phyloP scores from a whole-genome alignment of 2,888 invertebrate species.

The Cordylochernes scorpioides region DNA sequence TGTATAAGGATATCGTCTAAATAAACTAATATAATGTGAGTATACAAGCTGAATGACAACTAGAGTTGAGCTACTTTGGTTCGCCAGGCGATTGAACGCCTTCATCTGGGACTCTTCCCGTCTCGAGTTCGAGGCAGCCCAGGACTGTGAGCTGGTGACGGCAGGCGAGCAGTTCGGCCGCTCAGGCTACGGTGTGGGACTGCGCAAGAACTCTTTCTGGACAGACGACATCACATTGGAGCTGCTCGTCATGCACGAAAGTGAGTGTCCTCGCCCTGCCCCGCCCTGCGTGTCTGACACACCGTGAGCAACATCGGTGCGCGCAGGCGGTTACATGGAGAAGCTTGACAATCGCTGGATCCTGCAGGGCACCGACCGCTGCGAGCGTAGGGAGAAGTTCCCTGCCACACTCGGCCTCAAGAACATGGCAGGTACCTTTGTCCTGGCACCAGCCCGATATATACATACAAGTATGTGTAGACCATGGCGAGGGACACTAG shows the following conservation, averaged over 20 bases:
- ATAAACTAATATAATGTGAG: too few species aligned
- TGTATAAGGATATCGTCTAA: too few species aligned
- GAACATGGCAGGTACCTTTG: constrained; percentile 91
- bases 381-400: constrained; percentile 42
- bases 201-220: constrained; percentile 89
- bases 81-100: constrained; percentile 73
- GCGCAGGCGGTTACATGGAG: too few species aligned
- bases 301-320: too few species aligned
- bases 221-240: constrained; percentile 74
- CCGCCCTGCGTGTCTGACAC: too few species aligned
- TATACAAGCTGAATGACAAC: too few species aligned
- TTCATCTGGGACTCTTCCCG: constrained; percentile 98
- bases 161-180: constrained; percentile 88
- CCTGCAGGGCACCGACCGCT: constrained; percentile 40
- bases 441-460: too few species aligned
- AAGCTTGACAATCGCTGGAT: constrained; percentile 87
- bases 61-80: too few species aligned
- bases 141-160: constrained; percentile 84
- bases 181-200: constrained; percentile 84
- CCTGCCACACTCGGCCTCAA: constrained; percentile 87
- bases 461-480: too few species aligned
- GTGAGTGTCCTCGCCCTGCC: constrained; percentile 65
- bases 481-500: too few species aligned
- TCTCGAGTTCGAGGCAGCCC: constrained; percentile 87
- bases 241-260: constrained; percentile 83